Evolutionary conservation across 2,113 vertebrate species (phyloP), one percentile per base, ranked within the genome.

Genomic region (Epinephelus fuscoguttatus): DNA sequence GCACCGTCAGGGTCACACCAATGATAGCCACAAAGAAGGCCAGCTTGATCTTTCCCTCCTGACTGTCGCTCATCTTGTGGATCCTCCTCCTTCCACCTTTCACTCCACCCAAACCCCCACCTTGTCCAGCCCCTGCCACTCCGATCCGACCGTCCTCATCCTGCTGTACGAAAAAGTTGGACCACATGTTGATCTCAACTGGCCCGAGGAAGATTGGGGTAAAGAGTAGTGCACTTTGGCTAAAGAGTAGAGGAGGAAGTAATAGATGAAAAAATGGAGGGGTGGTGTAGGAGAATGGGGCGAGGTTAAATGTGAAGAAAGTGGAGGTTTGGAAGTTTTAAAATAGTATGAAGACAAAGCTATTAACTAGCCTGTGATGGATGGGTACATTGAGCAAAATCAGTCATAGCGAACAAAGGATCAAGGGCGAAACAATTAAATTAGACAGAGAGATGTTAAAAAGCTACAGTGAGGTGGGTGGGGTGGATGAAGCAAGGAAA

Each of bases 11-110:
- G 25, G 95, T 95, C 75, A 96, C 95, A 2, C 96, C 96, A 40
- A 97, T 86, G 1, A 95, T 84, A 10, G 95, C 86, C 82, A 97
- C 90, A 11, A 98, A 95, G 84, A 97, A 96, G 4, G 89, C 94
- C 88, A 97, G 93, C 91, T 97, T 97, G 87, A 97, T 95, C 90
- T 96, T 97, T 30, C 96, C 96, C 84, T 97, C 96, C 47, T 90
- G 96, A 91, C 94, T 96, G 2, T 97, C 96, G 0, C 94, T 95
- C 91, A 97, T 91, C 96, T 95, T 96, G 1, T 95, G 94, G n/a
- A 77, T 91, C 87, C 96, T 90, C 75, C 90, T 82, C 71, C 92
- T 52, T 12, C 88, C 87, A 57, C 79, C 92, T 80, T 81, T 91
- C 8, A 91, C 68, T 19, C 76, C 84, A 78, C 87, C 90, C 77